Evolutionary conservation across 2,113 vertebrate genomes (phyloP).

Genomic region (Gasterosteus aculeatus): DNA sequence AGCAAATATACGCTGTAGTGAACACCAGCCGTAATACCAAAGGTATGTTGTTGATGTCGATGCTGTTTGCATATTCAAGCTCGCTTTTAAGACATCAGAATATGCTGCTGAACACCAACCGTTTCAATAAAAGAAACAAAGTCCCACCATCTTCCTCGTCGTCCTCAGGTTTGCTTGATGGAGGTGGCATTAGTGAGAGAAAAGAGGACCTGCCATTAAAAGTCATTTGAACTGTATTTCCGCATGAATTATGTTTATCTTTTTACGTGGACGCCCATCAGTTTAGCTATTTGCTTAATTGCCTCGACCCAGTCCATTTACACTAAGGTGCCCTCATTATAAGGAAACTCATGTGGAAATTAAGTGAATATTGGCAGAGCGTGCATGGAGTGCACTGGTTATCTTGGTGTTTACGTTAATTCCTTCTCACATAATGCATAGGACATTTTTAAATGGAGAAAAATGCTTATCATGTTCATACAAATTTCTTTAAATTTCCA

Average conservation of each 20-base stretch:
- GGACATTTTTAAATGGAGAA: not conserved
- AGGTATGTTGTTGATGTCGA: not conserved
- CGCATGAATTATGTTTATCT: constrained; percentile 9
- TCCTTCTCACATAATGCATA: not conserved
- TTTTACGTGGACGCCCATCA: constrained; percentile 8
- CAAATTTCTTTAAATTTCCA: not conserved
- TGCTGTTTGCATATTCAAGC: not conserved
- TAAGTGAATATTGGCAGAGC: constrained; percentile 11
- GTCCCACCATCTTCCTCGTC: not conserved
- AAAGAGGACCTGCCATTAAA: constrained; percentile 1
- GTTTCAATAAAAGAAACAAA: not conserved
- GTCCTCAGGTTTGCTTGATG: not conserved
- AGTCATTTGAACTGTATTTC: not conserved
- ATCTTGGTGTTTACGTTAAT: not conserved
- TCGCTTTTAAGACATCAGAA: not conserved
- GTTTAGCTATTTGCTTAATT: constrained; percentile 13
- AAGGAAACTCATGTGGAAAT: constrained; percentile 34
- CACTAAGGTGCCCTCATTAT: constrained; percentile 16
- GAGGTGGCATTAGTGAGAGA: not conserved
- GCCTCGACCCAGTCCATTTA: constrained; percentile 18
- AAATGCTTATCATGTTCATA: not conserved
- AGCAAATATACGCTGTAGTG: not conserved
- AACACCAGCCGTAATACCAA: not conserved
- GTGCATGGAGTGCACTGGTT: constrained; percentile 39
- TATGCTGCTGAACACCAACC: not conserved